phyloP scores from a whole-genome alignment of 2,113 vertebrate species.

The Siphamia tubifer region DNA sequence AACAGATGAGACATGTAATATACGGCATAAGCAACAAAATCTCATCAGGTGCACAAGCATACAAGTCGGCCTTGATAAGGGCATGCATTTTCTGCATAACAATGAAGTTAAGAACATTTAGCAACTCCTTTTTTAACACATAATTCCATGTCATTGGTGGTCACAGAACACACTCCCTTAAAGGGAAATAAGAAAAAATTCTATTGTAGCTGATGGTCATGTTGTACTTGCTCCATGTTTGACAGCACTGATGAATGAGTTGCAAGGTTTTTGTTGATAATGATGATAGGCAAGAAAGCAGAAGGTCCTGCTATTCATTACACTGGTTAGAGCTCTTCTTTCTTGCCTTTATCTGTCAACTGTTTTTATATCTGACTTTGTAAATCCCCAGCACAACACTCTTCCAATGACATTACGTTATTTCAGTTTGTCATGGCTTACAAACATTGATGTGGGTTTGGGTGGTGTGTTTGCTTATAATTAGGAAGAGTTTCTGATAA shows the following conservation, averaged over 20 bases:
- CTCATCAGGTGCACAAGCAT: slow-evolving; percentile 11
- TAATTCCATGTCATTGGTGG: slow-evolving; percentile 6
- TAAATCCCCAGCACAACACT: neutral
- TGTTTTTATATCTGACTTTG: neutral
- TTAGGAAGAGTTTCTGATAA: slow-evolving; percentile 38
- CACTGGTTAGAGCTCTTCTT: neutral
- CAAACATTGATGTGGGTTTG: slow-evolving; percentile 13
- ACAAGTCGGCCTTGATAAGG: slow-evolving; percentile 25
- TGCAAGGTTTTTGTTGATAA: neutral
- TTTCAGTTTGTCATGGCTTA: slow-evolving; percentile 26
- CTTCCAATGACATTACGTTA: slow-evolving; percentile 22
- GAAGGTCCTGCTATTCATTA: neutral
- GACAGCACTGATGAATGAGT: neutral
- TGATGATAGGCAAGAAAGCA: neutral
- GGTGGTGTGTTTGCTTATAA: slow-evolving; percentile 20
- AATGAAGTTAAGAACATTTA: slow-evolving; percentile 22
- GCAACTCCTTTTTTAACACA: slow-evolving; percentile 13
- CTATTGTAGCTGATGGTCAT: neutral
- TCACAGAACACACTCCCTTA: neutral
- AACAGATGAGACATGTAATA: slow-evolving; percentile 30
- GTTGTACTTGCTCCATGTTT: neutral
- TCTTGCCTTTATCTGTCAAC: neutral
- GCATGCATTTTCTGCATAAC: slow-evolving; percentile 7
- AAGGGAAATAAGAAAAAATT: slow-evolving; percentile 17
- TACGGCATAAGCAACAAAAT: slow-evolving; percentile 44